Base-by-base conservation (phyloP, 2,113 vertebrate genomes). In the Epinephelus lanceolatus region DNA sequence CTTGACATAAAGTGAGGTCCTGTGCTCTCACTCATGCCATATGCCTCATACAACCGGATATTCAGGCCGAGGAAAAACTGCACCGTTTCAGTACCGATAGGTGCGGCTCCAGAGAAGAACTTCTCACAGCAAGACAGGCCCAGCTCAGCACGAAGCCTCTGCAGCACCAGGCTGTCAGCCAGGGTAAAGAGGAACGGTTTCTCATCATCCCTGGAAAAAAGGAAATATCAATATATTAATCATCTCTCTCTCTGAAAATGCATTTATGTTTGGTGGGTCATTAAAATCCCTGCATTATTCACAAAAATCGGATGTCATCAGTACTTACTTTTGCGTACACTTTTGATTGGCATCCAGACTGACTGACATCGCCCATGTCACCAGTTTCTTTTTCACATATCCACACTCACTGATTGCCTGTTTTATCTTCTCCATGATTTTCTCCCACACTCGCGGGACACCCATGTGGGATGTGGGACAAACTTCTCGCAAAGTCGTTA, bases 371-470 rank as follows among this genome's bases (percentile, higher is more conserved):
- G 97, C 97, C 97, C 96, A 98, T 3, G 95, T 95, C 6, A 97
- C 84, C 88, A 98, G 89, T 86, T 96, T 97, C 93, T 91, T 97
- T 84, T 96, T 95, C 87, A 98, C 6, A 82, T 96, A 96, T 61
- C 97, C 95, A 30, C 95, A 94, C 89, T 94, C 96, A 66, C 96
- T 93, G 0, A 91, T 93, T 40, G 53, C 94, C 55, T 96, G 96
- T 86, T 96, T 97, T 84, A 98, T 96, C 49, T 94, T 95, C 88
- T 98, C 97, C 97, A 98, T 98, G 33, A 98, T 97, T 91, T 98
- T 98, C 94, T 98, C 97, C 97, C 97, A 98, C 5, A 98, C 96
- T 2, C 97, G 93, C 0, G 97, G 97, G 49, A 98, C 97, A 14
- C 97, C 97, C 96, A 98, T 95, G 86, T 96, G 96, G 45, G 96